Percentiles rank a stretch among this genome's conserved stretches.
Evolutionary conservation across 1,140 invertebrate species (phyloP).

Genomic region (Temnothorax longispinosus): DNA sequence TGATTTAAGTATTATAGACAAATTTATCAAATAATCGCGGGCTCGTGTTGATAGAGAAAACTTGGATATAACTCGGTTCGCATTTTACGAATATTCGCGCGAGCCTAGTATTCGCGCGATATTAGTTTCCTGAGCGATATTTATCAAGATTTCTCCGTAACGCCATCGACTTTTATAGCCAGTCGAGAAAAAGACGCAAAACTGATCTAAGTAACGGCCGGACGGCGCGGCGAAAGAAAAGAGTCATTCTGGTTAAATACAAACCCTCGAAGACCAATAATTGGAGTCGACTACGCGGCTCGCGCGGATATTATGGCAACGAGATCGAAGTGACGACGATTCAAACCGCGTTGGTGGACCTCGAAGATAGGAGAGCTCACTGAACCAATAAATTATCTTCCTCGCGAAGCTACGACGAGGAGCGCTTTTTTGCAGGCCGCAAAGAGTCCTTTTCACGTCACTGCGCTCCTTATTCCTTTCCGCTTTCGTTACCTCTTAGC

Average conservation of each 20-base stretch:
- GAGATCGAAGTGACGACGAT: slow-evolving; percentile 28
- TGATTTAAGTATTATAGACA: not conserved
- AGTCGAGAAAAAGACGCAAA: slow-evolving; percentile 30
- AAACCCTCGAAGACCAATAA: slow-evolving; percentile 64
- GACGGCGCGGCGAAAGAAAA: not conserved
- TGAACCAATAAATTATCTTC: slow-evolving; percentile 74
- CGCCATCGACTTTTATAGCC: slow-evolving; percentile 15
- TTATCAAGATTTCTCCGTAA: not conserved
- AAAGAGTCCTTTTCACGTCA: slow-evolving; percentile 62
- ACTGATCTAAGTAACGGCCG: not conserved
- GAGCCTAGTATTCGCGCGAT: not conserved
- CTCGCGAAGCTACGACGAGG: slow-evolving; percentile 17
- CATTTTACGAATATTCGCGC: not conserved
- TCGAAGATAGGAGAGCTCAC: slow-evolving; percentile 56
- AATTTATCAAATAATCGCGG: not conserved
- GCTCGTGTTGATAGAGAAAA: not conserved
- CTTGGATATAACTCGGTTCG: not conserved
- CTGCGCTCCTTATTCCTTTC: slow-evolving; percentile 48
- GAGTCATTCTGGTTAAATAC: slow-evolving; percentile 52
- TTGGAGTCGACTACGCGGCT: slow-evolving; percentile 54
- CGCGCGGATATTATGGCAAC: slow-evolving; percentile 39
- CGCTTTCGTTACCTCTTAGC: slow-evolving; percentile 38
- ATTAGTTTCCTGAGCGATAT: not conserved
- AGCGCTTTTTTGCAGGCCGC: slow-evolving; percentile 45
- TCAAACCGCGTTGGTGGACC: slow-evolving; percentile 53